Conservation (phyloP, 2,888 invertebrate genomes). For the Lasius platythorax region DNA sequence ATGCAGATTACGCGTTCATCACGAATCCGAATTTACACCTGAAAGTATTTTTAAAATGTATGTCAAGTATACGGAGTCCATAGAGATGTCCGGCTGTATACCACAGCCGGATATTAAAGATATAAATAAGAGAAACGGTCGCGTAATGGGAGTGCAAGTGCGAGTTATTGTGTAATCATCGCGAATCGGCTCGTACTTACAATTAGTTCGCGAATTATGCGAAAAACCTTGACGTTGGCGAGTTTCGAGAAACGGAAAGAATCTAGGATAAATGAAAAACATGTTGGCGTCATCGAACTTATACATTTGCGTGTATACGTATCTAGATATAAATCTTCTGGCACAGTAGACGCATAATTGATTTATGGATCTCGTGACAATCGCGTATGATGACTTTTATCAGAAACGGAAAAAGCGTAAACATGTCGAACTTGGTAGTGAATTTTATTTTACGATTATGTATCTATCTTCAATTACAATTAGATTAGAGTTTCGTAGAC, state of each 20-base stretch:
- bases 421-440: background rate
- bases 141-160: conserved; percentile 50
- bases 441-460: background rate
- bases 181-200: background rate
- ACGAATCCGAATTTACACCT: conserved; percentile 69
- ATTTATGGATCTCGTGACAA: conserved; percentile 8
- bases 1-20: conserved; percentile 54
- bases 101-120: conserved; percentile 64
- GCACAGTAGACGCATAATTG: background rate
- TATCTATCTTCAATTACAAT: background rate
- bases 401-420: background rate
- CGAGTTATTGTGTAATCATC: conserved; percentile 58
- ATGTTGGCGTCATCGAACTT: conserved; percentile 7
- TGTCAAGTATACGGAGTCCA: conserved; percentile 74
- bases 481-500: conserved; percentile 22
- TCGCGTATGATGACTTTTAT: background rate
- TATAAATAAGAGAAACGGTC: conserved; percentile 70
- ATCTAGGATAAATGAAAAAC: conserved; percentile 19
- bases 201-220: conserved; percentile 14
- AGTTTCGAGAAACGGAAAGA: conserved; percentile 37
- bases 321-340: background rate
- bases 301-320: background rate
- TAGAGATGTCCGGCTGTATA: conserved; percentile 62
- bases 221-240: conserved; percentile 27
- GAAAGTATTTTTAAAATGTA: conserved; percentile 73